Evolutionary conservation across 2,113 vertebrate species (phyloP).

Genomic region (Galeopterus variegatus): DNA sequence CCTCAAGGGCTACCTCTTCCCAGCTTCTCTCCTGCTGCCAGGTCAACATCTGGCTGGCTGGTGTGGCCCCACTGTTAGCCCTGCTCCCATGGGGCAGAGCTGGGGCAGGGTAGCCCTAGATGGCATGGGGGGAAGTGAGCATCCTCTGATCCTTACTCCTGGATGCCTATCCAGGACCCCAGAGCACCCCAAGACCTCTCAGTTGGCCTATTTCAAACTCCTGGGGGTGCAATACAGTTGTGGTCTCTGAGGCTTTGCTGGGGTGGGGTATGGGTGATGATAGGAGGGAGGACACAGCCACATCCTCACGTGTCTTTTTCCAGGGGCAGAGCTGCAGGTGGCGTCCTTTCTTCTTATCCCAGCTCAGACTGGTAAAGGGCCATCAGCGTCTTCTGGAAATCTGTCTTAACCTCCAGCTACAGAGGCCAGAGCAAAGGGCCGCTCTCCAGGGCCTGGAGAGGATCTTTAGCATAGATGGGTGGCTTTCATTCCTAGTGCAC

Average conservation of each 20-base stretch:
- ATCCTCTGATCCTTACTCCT: background rate
- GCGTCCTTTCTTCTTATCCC: background rate
- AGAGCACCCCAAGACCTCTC: background rate
- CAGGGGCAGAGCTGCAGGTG: background rate
- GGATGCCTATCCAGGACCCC: background rate
- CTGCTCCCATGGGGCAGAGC: background rate
- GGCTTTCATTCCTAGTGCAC: slow-evolving; percentile 23
- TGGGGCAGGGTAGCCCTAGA: background rate
- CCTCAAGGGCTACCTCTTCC: background rate
- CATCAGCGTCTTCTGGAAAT: background rate
- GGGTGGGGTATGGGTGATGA: background rate
- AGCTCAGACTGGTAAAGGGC: background rate
- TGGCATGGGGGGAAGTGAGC: background rate
- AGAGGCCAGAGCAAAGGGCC: slow-evolving; percentile 16
- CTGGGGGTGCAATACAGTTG: accelerated
- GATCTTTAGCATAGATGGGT: slow-evolving; percentile 6
- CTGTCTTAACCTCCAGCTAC: background rate
- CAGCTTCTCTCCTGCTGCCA: background rate
- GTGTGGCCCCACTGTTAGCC: background rate
- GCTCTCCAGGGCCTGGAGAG: background rate
- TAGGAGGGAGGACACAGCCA: background rate
- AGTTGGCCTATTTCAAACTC: background rate
- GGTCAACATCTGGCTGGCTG: background rate
- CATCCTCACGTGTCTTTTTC: background rate
- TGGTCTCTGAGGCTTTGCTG: background rate